Percentiles rank a stretch among this genome's conserved stretches.
Evolutionary conservation across 2,113 vertebrate genomes (phyloP).

Genomic region (Bubo scandiacus): DNA sequence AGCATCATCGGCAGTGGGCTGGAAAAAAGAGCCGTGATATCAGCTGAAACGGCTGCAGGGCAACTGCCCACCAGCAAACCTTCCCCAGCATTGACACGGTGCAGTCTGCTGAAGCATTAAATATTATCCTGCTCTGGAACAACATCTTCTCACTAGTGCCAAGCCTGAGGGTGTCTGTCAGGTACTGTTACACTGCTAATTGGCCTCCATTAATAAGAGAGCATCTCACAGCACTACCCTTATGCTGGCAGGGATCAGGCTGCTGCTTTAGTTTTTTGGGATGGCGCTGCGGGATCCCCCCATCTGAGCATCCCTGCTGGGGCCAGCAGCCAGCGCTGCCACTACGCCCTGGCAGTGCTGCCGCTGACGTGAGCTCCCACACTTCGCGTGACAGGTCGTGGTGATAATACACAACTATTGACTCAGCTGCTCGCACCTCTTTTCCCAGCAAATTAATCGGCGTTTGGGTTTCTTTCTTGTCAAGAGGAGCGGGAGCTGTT

Average conservation of each 20-base stretch:
- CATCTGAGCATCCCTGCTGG: neutral
- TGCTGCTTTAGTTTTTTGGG: neutral
- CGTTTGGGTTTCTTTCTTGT: neutral
- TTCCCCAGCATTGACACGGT: rapidly evolving
- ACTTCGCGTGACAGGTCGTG: neutral
- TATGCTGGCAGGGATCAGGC: neutral
- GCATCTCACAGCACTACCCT: neutral
- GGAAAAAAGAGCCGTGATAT: neutral
- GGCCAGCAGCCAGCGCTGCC: rapidly evolving
- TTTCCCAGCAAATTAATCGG: neutral
- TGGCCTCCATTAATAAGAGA: neutral
- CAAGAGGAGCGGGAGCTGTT: neutral
- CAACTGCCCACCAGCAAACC: neutral
- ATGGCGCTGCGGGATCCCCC: neutral
- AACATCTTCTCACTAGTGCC: rapidly evolving
- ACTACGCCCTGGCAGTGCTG: neutral
- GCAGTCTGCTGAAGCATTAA: neutral
- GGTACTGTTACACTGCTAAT: neutral
- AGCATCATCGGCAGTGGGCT: rapidly evolving
- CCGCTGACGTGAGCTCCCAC: neutral
- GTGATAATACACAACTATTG: neutral
- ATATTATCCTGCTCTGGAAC: neutral
- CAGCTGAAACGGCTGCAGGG: rapidly evolving
- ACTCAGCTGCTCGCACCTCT: neutral
- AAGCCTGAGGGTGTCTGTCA: neutral